Percentiles rank a stretch among this genome's conserved stretches.
These are phyloP conservation scores for Stenurella melanura DNA, from an alignment of 2,888 invertebrate genomes.

Conservation along the genomic window DNA sequence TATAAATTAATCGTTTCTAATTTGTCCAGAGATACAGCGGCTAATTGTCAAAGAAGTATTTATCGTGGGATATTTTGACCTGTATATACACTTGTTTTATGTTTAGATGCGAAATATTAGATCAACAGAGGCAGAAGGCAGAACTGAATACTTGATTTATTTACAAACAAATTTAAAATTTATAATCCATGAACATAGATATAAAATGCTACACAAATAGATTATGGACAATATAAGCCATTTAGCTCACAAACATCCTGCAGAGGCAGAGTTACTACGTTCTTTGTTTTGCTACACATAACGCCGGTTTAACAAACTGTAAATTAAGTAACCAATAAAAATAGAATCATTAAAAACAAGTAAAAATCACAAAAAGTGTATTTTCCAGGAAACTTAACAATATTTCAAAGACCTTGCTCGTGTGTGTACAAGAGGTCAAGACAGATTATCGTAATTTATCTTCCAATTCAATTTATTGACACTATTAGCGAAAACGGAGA, in stretches of 20 bases:
- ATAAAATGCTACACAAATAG: background rate
- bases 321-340: constrained; percentile 32
- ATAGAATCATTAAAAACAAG: constrained; percentile 1
- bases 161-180: constrained; percentile 14
- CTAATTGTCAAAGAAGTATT: constrained; percentile 11
- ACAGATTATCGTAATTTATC: constrained; percentile 51
- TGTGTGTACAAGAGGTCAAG: constrained; percentile 51
- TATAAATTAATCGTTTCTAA: constrained; percentile 1
- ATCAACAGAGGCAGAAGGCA: background rate
- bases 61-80: background rate
- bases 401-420: constrained; percentile 42
- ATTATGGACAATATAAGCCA: background rate
- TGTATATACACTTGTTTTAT: no score
- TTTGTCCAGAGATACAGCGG: constrained; percentile 12
- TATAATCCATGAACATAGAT: background rate
- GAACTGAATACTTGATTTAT: background rate
- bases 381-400: constrained; percentile 37
- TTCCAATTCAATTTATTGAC: constrained; percentile 53
- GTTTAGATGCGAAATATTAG: background rate
- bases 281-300: background rate
- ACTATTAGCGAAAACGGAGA: constrained; percentile 52
- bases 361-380: constrained; percentile 1
- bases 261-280: background rate
- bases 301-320: constrained; percentile 10
- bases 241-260: background rate